phyloP scores from a whole-genome alignment of 2,113 vertebrate genomes.

The Oceanites oceanicus region DNA sequence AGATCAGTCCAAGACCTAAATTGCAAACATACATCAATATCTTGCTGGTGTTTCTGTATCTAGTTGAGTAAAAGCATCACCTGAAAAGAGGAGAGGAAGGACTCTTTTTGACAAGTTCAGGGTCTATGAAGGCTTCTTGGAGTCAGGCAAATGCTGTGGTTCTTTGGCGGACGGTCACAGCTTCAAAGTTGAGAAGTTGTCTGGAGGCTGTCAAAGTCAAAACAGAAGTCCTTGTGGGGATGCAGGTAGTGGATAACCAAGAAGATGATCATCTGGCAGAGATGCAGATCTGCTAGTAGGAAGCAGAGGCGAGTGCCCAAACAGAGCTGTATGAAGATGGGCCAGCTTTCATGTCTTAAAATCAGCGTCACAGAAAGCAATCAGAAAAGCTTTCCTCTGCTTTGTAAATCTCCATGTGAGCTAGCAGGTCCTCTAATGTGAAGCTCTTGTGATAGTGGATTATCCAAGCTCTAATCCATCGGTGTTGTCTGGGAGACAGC shows the following conservation, averaged over 20 bases:
- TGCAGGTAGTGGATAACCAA: background rate
- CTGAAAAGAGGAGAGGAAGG: background rate
- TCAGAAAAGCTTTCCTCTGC: background rate
- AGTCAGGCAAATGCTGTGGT: background rate
- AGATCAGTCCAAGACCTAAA: background rate
- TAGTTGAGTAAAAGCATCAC: background rate
- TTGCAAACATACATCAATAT: background rate
- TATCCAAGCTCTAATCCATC: background rate
- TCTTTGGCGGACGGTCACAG: background rate
- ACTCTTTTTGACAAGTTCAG: background rate
- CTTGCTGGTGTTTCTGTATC: slow-evolving; percentile 4
- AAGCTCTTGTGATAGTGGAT: background rate
- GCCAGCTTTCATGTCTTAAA: background rate
- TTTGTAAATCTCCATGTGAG: background rate
- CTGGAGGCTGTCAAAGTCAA: background rate
- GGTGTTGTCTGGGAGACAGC: background rate
- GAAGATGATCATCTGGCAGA: background rate
- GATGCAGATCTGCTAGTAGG: background rate
- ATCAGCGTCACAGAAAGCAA: fast-evolving
- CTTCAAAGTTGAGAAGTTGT: background rate
- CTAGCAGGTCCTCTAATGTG: background rate
- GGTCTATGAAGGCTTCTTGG: background rate
- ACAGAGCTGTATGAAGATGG: background rate
- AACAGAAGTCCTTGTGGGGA: background rate
- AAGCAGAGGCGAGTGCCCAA: background rate